phyloP scores from a whole-genome alignment of 2,888 invertebrate species.

The Mesochorus sp. region DNA sequence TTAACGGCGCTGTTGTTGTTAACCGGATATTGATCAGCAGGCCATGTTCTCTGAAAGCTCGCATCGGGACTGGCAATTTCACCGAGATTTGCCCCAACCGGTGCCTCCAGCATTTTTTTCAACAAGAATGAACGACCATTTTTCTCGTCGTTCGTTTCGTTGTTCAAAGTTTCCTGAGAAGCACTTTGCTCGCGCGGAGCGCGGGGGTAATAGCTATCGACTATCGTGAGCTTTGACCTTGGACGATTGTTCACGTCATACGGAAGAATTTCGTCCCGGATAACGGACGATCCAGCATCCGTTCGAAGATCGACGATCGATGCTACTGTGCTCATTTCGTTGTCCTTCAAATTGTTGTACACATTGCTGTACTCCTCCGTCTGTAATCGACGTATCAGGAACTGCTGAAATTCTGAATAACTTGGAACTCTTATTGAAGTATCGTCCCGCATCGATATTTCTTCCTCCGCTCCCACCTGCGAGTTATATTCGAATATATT shows the following conservation, averaged over 20 bases:
- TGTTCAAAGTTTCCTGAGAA: constrained; percentile 36
- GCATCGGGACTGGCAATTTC: constrained; percentile 75
- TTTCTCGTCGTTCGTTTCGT: constrained; percentile 50
- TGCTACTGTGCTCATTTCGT: constrained; percentile 61
- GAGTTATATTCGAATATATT: not conserved
- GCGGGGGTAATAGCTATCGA: constrained; percentile 53
- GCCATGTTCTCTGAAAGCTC: constrained; percentile 64
- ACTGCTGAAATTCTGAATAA: constrained; percentile 76
- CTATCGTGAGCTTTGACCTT: constrained; percentile 57
- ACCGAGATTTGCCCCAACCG: constrained; percentile 76
- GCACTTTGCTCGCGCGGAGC: constrained; percentile 8
- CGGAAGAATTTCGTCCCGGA: not conserved
- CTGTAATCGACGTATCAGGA: constrained; percentile 71
- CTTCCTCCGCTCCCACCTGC: constrained; percentile 77
- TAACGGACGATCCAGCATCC: constrained; percentile 60
- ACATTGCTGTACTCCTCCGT: constrained; percentile 67
- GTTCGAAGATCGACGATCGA: constrained; percentile 72
- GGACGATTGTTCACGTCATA: constrained; percentile 39
- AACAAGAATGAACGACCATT: constrained; percentile 70
- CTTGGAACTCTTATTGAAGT: constrained; percentile 67
- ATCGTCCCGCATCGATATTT: constrained; percentile 73
- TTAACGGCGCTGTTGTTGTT: constrained; percentile 64
- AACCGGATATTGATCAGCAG: constrained; percentile 66
- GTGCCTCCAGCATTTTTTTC: constrained; percentile 79
- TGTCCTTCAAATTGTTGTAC: constrained; percentile 70